Conservation (phyloP, 2,888 invertebrate species). For the Hirtodrosophila cameraria region DNA sequence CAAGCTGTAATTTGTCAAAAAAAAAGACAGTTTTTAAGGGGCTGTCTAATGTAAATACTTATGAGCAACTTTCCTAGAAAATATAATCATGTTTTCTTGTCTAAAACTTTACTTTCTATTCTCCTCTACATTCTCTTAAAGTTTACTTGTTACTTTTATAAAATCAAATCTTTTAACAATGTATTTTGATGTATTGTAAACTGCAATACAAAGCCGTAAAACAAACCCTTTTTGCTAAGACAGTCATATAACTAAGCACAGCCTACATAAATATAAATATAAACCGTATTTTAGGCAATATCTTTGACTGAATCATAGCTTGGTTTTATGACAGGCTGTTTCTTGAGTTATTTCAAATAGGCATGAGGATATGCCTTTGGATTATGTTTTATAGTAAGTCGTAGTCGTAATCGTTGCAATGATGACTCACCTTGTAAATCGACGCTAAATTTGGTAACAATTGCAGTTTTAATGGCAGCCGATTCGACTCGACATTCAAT, state of each 20-base stretch:
- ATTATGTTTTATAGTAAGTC: conserved; percentile 9
- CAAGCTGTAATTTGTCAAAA: conserved; percentile 28
- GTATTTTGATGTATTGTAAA: conserved; percentile 39
- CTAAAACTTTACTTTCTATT: background rate
- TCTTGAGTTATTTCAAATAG: conserved; percentile 20
- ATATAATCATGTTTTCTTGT: too few species aligned
- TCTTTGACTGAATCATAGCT: conserved; percentile 36
- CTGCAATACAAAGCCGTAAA: conserved; percentile 59
- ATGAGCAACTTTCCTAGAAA: too few species aligned
- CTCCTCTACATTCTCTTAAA: background rate
- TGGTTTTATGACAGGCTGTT: conserved; percentile 18
- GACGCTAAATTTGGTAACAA: conserved; percentile 82
- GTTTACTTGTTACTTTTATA: conserved; percentile 1
- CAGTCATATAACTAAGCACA: conserved; percentile 44
- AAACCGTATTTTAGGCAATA: conserved; percentile 13
- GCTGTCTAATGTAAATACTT: too few species aligned
- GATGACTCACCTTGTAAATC: conserved; percentile 88
- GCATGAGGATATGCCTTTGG: background rate
- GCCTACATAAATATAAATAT: conserved; percentile 44
- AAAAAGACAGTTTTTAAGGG: background rate
- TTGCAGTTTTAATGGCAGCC: conserved; percentile 85
- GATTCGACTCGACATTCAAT: conserved; percentile 90
- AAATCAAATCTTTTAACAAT: conserved; percentile 1
- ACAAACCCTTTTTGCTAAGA: conserved; percentile 41
- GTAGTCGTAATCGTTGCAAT: background rate